Evolutionary conservation across 64 coral and sea anemone genomes (phyloP).

Genomic region (Astreopora myriophthalma): DNA sequence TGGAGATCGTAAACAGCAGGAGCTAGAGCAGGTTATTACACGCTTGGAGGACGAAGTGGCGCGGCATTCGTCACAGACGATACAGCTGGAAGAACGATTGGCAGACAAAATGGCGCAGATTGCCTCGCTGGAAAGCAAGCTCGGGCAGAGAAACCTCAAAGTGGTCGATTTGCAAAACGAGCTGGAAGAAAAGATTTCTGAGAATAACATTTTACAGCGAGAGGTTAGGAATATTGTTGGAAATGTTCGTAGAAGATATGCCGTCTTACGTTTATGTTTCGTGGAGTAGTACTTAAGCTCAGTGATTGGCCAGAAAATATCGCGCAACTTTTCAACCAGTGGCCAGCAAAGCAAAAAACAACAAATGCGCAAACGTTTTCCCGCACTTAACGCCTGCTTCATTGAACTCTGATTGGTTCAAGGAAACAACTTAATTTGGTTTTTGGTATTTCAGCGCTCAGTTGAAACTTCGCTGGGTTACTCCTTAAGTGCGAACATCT

Average conservation of each 20-base stretch:
- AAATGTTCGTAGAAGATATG: background rate
- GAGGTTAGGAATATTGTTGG: slow-evolving; percentile 58
- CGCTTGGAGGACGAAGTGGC: slow-evolving; percentile 89
- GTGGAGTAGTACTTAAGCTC: too few relatives aligned
- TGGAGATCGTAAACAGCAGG: slow-evolving; percentile 95
- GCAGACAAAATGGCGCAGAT: slow-evolving; percentile 91
- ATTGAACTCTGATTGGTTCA: background rate
- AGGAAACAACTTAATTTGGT: background rate
- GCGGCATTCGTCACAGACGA: slow-evolving; percentile 77
- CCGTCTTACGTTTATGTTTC: too few relatives aligned
- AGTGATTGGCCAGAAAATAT: too few relatives aligned
- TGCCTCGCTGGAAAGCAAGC: slow-evolving; percentile 80
- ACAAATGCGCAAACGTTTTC: too few relatives aligned
- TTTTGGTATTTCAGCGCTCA: background rate
- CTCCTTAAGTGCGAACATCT: too few relatives aligned
- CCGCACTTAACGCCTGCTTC: background rate
- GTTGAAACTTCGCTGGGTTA: too few relatives aligned
- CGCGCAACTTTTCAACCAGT: too few relatives aligned
- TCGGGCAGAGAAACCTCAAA: slow-evolving; percentile 88
- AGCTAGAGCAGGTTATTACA: slow-evolving; percentile 88
- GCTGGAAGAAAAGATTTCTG: slow-evolving; percentile 78
- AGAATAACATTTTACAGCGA: slow-evolving; percentile 79
- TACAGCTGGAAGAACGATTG: slow-evolving; percentile 90
- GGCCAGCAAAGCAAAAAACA: too few relatives aligned
- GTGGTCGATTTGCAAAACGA: slow-evolving; percentile 89